phyloP scores from a whole-genome alignment of 2,797 vertebrate genomes.

The Hypotaenidia philippensis region DNA sequence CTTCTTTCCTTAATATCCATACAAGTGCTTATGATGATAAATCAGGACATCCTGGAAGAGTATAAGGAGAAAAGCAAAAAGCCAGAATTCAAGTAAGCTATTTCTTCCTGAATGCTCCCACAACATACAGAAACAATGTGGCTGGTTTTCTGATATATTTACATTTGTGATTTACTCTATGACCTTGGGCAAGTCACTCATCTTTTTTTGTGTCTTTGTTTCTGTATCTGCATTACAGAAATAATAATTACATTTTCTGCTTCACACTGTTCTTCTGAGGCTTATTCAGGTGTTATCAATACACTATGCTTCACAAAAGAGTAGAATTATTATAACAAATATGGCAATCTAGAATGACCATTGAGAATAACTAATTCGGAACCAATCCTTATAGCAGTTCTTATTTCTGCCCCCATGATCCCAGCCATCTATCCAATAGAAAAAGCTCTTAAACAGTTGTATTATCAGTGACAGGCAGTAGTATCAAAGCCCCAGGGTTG shows the following conservation, averaged over 20 bases:
- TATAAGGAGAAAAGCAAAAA: not conserved
- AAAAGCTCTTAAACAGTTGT: not conserved
- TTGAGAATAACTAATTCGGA: not conserved
- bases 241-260: conserved; percentile 34
- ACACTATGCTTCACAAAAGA: not conserved
- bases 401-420: not conserved
- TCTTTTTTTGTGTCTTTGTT: conserved; percentile 13
- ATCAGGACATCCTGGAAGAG: not conserved
- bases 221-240: conserved; percentile 10
- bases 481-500: not conserved
- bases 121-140: not conserved
- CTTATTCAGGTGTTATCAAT: not conserved
- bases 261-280: not conserved
- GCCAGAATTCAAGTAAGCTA: not conserved
- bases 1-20: not conserved
- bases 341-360: not conserved
- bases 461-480: not conserved
- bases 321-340: not conserved
- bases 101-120: not conserved
- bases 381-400: not conserved
- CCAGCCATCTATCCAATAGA: not conserved
- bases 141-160: not conserved
- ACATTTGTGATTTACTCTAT: not conserved
- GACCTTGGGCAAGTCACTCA: not conserved
- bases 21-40: not conserved